These are phyloP conservation scores for Brachypteracias leptosomus DNA, from an alignment of 2,113 vertebrate genomes.

Conservation along the genomic window DNA sequence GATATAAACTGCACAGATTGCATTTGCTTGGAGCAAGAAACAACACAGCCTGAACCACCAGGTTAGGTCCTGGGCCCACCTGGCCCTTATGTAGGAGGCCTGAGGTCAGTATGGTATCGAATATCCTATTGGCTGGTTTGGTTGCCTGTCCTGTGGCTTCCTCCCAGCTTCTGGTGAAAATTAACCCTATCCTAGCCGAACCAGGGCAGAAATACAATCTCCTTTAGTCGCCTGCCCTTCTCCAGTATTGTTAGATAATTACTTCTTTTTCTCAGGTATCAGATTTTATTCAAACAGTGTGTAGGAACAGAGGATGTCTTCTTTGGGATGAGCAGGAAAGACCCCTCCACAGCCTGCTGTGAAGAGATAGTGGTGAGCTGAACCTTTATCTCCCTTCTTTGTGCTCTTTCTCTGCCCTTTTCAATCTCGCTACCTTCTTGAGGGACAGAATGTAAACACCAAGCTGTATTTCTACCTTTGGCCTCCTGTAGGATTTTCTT, in stretches of 20 bases:
- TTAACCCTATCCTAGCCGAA: too few relatives aligned
- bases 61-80: too few relatives aligned
- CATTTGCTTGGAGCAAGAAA: too few relatives aligned
- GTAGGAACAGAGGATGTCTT: constrained; percentile 91
- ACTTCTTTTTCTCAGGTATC: constrained; percentile 77
- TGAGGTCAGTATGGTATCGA: too few relatives aligned
- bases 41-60: too few relatives aligned
- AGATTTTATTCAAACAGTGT: constrained; percentile 86
- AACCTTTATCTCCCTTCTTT: not conserved
- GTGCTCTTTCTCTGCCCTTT: not conserved
- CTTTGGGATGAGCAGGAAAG: constrained; percentile 86
- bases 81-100: too few relatives aligned
- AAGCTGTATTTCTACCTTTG: not conserved
- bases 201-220: not conserved
- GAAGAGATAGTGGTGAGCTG: constrained; percentile 88
- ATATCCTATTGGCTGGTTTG: too few relatives aligned
- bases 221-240: not conserved
- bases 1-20: too few relatives aligned
- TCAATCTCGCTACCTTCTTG: not conserved
- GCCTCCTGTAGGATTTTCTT: not conserved
- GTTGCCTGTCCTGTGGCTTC: too few relatives aligned
- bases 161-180: too few relatives aligned
- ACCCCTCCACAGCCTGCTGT: constrained; percentile 91
- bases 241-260: not conserved
- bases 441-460: not conserved